Evolutionary conservation across 2,888 invertebrate genomes (phyloP), one percentile per base, ranked within the genome.

Genomic region (Mesodorylaimus sp.): DNA sequence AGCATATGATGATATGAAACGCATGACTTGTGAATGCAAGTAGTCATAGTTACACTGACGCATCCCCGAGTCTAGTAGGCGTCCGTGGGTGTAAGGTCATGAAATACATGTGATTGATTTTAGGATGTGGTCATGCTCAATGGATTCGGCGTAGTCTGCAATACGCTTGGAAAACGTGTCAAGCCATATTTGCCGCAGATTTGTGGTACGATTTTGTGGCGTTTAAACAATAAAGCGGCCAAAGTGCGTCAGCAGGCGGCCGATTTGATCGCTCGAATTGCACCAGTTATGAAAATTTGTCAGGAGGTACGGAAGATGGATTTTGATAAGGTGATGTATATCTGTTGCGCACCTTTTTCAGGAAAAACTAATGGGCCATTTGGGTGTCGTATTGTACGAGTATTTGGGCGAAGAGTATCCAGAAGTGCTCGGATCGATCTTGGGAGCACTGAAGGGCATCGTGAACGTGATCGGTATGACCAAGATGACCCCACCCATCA

Each of bases 391-490:
- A 26, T 74, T 97, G 37, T 99, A 99, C 65, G 97, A 99, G 71
- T 99, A 99, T 67, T 73, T 99, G 60, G 97, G 97, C 57, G 97
- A 97, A 71, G 97, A 99, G 70, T 97, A 99, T 68, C 97, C 97
- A 0, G 95, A 97, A 73, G 97, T 97, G 10, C 73, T 97, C 57
- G 97, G 97, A 37, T 91, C 91, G 43, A 97, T 97, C 65, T 75
- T 99, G 47, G 97, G 95, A 1, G 97, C 95, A 0, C 72, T 97
- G n/a, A 97, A 97, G 71, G 88, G 88, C 1, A 99, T 97, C 59
- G 95, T 97, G 3, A 97, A 95, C 69, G 97, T 99, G 3, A 97
- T 99, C 63, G 97, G 97, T 60, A 97, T 97, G 97, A 93, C 93
- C 0, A 95, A 97, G 73, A 99, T 99, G 97, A 97, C 93, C 2